Conservation (phyloP, 2,113 vertebrate genomes). For the Pleuronectes platessa region DNA sequence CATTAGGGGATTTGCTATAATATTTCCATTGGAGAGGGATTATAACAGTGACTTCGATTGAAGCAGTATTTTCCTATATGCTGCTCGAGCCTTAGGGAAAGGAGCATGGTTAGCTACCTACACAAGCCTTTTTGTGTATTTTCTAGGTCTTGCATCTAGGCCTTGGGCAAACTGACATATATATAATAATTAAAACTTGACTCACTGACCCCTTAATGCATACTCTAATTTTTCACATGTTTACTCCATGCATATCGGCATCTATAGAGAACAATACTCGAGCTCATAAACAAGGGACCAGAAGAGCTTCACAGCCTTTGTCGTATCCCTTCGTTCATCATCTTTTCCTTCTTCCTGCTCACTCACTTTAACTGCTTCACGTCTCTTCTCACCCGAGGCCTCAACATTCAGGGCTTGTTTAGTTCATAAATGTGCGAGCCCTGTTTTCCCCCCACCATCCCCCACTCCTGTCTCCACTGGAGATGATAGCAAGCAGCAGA, state of each 20-base stretch:
- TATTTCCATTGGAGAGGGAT: conserved; percentile 32
- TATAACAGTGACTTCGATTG: conserved; percentile 22
- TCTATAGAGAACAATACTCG: neutral
- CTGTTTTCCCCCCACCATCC: conserved; percentile 47
- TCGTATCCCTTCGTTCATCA: conserved; percentile 2
- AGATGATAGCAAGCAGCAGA: conserved; percentile 47
- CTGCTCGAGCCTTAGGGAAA: conserved; percentile 12
- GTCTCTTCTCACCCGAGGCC: conserved; percentile 60
- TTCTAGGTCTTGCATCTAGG: conserved; percentile 25
- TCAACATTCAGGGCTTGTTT: conserved; percentile 53
- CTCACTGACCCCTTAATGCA: conserved; percentile 7
- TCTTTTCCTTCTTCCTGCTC: conserved; percentile 45
- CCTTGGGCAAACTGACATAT: conserved; percentile 3
- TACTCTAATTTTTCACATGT: conserved; percentile 23
- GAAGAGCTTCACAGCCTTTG: neutral
- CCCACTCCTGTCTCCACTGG: conserved; percentile 34
- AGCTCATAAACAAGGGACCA: conserved; percentile 3
- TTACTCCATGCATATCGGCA: conserved; percentile 15
- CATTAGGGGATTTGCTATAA: conserved; percentile 45
- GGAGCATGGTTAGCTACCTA: neutral
- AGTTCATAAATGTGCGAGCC: conserved; percentile 50
- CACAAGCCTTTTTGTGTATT: conserved; percentile 26
- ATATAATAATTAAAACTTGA: conserved; percentile 10
- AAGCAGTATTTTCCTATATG: neutral
- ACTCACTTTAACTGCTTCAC: conserved; percentile 49